phyloP scores from a whole-genome alignment of 64 coral and sea anemone genomes.

The Cladopsammia gracilis region DNA sequence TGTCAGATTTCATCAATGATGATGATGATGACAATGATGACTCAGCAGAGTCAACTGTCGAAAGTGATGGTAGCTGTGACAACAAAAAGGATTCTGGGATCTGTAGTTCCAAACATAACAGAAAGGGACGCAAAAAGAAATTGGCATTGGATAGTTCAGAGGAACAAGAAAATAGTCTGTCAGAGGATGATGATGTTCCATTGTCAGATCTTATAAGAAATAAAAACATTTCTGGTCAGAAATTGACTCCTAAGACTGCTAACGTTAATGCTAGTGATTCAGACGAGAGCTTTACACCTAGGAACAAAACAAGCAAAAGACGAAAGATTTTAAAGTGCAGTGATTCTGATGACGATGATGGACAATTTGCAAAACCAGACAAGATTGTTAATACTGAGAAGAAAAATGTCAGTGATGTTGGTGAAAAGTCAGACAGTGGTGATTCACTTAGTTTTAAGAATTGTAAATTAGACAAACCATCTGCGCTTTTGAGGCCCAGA shows the following conservation, averaged over 20 bases:
- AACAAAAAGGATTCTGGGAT: constrained; percentile 10
- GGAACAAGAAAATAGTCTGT: background rate
- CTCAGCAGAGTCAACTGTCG: background rate
- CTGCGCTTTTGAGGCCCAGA: constrained; percentile 8
- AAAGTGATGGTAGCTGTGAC: constrained; percentile 20
- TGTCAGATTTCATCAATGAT: constrained; percentile 98
- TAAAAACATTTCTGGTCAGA: background rate
- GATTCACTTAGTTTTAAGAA: background rate
- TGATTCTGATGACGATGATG: constrained; percentile 26
- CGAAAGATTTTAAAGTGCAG: constrained; percentile 45
- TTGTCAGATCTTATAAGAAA: background rate
- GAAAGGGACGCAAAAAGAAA: constrained; percentile 7
- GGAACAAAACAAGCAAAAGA: constrained; percentile 28
- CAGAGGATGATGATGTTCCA: constrained; percentile 10
- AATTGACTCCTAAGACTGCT: background rate
- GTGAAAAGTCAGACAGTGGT: constrained; percentile 12
- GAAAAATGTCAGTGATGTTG: background rate
- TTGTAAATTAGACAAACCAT: background rate
- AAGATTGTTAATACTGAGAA: background rate
- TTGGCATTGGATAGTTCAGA: background rate
- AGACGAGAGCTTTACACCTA: background rate
- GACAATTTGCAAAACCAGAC: background rate
- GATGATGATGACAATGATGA: constrained; percentile 48
- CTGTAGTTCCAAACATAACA: background rate
- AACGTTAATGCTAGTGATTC: background rate